These are phyloP conservation scores for Esperia sulphurella DNA, from an alignment of 2,888 invertebrate genomes.

Conservation along the genomic window DNA sequence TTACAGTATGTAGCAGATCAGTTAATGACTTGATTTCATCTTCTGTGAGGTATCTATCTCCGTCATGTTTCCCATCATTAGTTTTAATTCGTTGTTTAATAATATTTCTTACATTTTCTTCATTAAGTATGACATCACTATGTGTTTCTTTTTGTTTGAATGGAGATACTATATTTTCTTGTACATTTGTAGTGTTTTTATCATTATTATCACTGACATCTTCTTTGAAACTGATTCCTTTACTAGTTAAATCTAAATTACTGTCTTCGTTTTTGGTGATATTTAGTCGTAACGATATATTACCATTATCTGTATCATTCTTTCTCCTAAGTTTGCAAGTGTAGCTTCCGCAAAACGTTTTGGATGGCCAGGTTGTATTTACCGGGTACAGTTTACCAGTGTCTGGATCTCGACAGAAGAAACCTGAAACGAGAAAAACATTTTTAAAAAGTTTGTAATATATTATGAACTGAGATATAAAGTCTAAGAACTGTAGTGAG, in stretches of 20 bases:
- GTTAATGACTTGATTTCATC: constrained; percentile 55
- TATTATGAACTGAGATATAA: no score
- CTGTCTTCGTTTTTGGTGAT: constrained; percentile 23
- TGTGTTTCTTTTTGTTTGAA: neutral
- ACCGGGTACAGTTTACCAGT: constrained; percentile 53
- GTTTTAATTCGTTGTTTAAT: constrained; percentile 8
- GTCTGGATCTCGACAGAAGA: constrained; percentile 68
- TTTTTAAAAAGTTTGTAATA: no score
- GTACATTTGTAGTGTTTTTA: no score
- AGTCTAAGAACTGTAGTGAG: no score
- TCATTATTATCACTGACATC: no score
- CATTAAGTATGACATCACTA: neutral
- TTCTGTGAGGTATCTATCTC: constrained; percentile 55
- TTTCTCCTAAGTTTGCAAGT: constrained; percentile 55
- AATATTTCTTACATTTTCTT: constrained; percentile 13
- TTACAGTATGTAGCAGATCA: constrained; percentile 51
- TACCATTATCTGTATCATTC: constrained; percentile 28
- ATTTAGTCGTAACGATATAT: constrained; percentile 35
- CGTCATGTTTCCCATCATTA: constrained; percentile 4
- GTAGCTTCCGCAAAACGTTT: constrained; percentile 66
- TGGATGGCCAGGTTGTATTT: constrained; percentile 62
- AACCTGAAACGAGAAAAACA: constrained; percentile 42
- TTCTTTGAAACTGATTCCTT: neutral
- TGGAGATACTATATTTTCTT: no score
- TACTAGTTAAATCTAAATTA: neutral